These are phyloP conservation scores for Amazona guildingii DNA, from an alignment of 2,113 vertebrate genomes.

Conservation along the genomic window DNA sequence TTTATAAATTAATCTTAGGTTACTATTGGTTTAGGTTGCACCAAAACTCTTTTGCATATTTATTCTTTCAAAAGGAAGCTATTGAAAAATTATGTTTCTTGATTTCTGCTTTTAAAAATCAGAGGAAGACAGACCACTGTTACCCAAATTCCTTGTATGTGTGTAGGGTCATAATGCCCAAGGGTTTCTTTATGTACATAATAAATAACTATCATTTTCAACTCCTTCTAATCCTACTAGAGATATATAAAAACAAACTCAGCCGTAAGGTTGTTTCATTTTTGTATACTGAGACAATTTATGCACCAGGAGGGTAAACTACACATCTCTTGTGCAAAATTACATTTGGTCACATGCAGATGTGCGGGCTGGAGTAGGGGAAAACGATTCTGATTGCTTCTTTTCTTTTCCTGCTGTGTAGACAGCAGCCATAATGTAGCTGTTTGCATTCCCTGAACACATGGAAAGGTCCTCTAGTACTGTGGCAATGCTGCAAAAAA, in stretches of 20 bases:
- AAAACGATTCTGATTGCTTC: background rate
- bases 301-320: slow-evolving; percentile 44
- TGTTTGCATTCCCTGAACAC: background rate
- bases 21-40: background rate
- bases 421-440: background rate
- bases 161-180: background rate
- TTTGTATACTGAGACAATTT: slow-evolving; percentile 36
- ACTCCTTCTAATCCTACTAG: background rate
- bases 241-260: background rate
- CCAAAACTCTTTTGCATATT: background rate
- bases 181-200: background rate
- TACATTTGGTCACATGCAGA: slow-evolving; percentile 10
- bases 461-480: background rate
- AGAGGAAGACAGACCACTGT: background rate
- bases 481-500: background rate
- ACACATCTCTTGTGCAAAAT: slow-evolving; percentile 42
- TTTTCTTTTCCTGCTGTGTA: background rate
- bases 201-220: background rate
- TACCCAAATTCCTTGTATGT: background rate
- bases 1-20: background rate
- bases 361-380: background rate
- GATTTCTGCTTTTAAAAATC: background rate
- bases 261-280: background rate
- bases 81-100: background rate
- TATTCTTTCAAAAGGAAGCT: background rate